Base-by-base conservation (phyloP, 2,113 vertebrate genomes). In the Phylloscopus trochiloides region DNA sequence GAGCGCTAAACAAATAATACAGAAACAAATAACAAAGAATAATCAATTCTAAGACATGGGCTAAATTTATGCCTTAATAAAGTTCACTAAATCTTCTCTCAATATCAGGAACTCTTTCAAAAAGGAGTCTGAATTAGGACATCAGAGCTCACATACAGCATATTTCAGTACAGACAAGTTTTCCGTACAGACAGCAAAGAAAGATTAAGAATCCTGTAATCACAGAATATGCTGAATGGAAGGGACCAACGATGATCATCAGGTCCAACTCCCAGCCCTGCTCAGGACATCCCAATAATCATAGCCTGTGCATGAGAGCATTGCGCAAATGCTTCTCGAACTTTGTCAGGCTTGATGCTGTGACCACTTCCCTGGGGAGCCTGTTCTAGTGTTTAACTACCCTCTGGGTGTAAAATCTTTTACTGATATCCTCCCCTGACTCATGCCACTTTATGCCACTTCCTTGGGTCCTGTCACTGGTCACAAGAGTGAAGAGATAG, bases 201-300 rank as follows among this genome's bases (percentile, higher is more conserved):
- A 59, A 76, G 14, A 63, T 24, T 57, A 34, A 48, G 26, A 38
- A 58, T 52, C 3, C 0, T 14, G 7, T 32, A 36, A 68, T 36
- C 22, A 59, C 26, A 52, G 59, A 81, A 38, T n/a, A 58, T 12
- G 38, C 28, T 38, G 28, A 66, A 51, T 74, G n/a, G 43, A 88
- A 59, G 24, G 40, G 24, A 73, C 28, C 0, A 0, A 59, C 38
- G n/a, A 26, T 13, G n/a, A 52, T 31, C 19, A 74, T 29, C 0
- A 0, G 52, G n/a, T 31, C 38, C 24, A 52, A 11, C 20, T 68
- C 40, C 40, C 31, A 9, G 24, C 29, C 14, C 20, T 47, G 40
- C 47, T 61, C 38, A 68, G 14, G 29, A 40, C 14, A 18, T n/a
- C 6, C 24, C 24, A 61, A 54, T n/a, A 47, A 26, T 34, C 47